Percentiles rank a stretch among this genome's conserved stretches.
Conservation (phyloP, 2,797 vertebrate genomes). For the Decapterus maruadsi region DNA sequence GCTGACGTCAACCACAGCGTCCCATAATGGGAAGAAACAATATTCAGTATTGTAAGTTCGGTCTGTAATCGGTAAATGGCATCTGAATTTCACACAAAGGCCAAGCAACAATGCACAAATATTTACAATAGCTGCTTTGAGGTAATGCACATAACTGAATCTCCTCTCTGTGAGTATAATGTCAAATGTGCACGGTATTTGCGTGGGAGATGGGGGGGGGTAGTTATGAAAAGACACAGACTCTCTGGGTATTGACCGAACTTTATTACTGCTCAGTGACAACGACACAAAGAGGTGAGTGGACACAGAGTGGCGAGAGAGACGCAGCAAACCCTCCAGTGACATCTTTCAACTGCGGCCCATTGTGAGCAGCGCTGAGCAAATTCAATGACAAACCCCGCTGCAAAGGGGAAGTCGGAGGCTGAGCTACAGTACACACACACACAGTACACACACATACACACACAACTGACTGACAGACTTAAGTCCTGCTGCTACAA, state of each 20-base stretch:
- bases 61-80: conserved; percentile 40
- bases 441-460: too few species aligned
- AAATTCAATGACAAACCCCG: conserved; percentile 65
- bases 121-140: conserved; percentile 71
- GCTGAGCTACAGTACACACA: not conserved
- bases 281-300: conserved; percentile 61
- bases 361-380: conserved; percentile 63
- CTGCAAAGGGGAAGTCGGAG: conserved; percentile 58
- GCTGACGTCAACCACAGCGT: conserved; percentile 47
- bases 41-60: conserved; percentile 47
- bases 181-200: conserved; percentile 67
- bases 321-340: conserved; percentile 37
- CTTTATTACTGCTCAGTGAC: conserved; percentile 65
- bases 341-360: conserved; percentile 75
- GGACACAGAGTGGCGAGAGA: conserved; percentile 38
- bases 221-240: conserved; percentile 49
- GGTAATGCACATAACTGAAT: conserved; percentile 37
- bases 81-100: conserved; percentile 55
- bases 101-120: conserved; percentile 56
- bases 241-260: conserved; percentile 38
- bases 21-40: conserved; percentile 43
- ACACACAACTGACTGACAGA: conserved; percentile 17
- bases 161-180: conserved; percentile 43
- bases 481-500: conserved; percentile 48
- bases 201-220: conserved; percentile 4